Evolutionary conservation across 2,113 vertebrate genomes (phyloP).

Genomic region (Acrocephalus kingi): DNA sequence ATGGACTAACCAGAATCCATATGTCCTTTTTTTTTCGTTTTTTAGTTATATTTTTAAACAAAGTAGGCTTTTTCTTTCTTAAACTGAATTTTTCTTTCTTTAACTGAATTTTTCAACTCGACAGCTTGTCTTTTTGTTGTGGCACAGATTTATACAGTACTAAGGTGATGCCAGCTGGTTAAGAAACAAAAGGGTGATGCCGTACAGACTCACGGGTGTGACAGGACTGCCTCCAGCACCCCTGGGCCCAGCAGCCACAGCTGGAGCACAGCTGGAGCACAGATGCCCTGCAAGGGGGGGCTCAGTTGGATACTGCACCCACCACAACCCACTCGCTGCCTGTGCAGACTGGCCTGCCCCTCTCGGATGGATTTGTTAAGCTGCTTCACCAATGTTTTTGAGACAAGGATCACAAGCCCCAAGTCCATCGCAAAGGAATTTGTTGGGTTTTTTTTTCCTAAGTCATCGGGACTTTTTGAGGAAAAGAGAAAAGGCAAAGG

Average conservation of each 20-base stretch:
- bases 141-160: conserved; percentile 54
- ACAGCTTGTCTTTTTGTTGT: conserved; percentile 10
- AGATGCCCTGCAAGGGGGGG: not conserved
- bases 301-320: not conserved
- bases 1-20: conserved; percentile 65
- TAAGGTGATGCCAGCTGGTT: conserved; percentile 52
- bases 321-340: not conserved
- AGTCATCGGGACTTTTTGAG: not conserved
- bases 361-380: conserved; percentile 28
- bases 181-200: conserved; percentile 14
- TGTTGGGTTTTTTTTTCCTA: no score
- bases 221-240: conserved; percentile 30
- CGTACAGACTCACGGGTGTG: conserved; percentile 45
- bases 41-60: not conserved
- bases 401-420: not conserved
- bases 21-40: not conserved
- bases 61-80: not conserved
- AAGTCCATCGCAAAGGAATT: not conserved
- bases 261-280: not conserved
- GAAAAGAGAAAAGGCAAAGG: conserved; percentile 34
- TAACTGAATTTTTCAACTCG: not conserved
- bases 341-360: conserved; percentile 11
- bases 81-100: not conserved
- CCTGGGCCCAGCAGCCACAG: not conserved
- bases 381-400: conserved; percentile 32